Percentiles rank a stretch among this genome's conserved stretches.
phyloP scores from a whole-genome alignment of 1,140 invertebrate species.

The Onthophagus taurus region DNA sequence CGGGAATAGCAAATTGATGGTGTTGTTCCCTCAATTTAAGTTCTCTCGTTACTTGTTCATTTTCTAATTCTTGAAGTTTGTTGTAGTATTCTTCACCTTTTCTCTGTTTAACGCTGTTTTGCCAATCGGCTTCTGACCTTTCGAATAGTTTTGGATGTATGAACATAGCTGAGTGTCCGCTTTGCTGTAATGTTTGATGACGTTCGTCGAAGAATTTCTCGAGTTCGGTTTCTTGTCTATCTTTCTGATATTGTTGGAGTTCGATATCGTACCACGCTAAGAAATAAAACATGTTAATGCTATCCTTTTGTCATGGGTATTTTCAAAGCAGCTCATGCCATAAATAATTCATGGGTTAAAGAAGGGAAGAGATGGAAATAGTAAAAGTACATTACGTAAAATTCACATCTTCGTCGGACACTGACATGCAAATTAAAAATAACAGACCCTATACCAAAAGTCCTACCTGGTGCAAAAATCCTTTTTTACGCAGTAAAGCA shows the following conservation, averaged over 20 bases:
- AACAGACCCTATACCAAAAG: slow-evolving; percentile 1
- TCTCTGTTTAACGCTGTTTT: slow-evolving; percentile 68
- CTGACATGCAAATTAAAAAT: no score
- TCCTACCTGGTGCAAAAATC: slow-evolving; percentile 9
- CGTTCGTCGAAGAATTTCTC: slow-evolving; percentile 82
- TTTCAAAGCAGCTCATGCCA: no score
- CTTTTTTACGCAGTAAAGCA: slow-evolving; percentile 8
- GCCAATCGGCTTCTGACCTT: slow-evolving; percentile 69
- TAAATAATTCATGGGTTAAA: no score
- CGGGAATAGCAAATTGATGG: slow-evolving; percentile 77
- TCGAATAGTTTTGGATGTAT: slow-evolving; percentile 57
- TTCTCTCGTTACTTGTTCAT: slow-evolving; percentile 75
- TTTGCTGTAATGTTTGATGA: slow-evolving; percentile 54
- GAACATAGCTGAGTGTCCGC: slow-evolving; percentile 38
- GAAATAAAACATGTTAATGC: slow-evolving; percentile 20
- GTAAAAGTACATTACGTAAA: no score
- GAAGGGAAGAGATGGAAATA: no score
- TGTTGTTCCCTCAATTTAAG: slow-evolving; percentile 60
- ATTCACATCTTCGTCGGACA: no score
- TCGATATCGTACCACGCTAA: slow-evolving; percentile 89
- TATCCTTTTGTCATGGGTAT: slow-evolving; percentile 4
- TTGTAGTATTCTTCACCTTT: slow-evolving; percentile 75
- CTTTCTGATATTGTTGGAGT: slow-evolving; percentile 72
- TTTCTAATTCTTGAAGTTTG: slow-evolving; percentile 73
- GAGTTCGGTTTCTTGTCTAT: slow-evolving; percentile 73